Evolutionary conservation across 2,888 invertebrate species (phyloP).

Genomic region (Epinotia demarniana): DNA sequence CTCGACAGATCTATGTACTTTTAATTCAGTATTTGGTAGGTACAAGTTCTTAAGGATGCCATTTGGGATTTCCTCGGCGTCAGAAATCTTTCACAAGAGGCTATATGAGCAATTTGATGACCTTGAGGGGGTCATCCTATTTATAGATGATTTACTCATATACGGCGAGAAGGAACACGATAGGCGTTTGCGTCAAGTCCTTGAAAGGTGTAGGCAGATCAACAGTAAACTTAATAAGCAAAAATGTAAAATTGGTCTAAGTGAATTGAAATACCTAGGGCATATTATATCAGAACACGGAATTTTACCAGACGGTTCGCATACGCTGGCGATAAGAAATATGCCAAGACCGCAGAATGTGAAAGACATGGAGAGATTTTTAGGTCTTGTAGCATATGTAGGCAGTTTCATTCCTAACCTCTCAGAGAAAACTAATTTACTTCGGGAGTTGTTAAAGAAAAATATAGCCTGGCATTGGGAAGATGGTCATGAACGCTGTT

Average conservation of each 20-base stretch:
- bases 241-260: conserved; percentile 11
- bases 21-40: conserved; percentile 8
- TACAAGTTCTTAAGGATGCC: conserved; percentile 16
- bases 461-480: conserved; percentile 49
- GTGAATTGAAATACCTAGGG: conserved; percentile 13
- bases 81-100: neutral
- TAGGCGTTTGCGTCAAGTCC: neutral
- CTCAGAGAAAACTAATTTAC: conserved; percentile 46
- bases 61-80: conserved; percentile 10
- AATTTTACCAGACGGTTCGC: conserved; percentile 46
- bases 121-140: neutral
- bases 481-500: conserved; percentile 40
- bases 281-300: conserved; percentile 2
- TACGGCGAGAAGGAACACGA: neutral
- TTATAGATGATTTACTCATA: conserved; percentile 8
- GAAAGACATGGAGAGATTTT: conserved; percentile 37
- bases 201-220: conserved; percentile 9
- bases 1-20: conserved; percentile 4
- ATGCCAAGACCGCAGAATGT: conserved; percentile 48
- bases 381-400: conserved; percentile 49
- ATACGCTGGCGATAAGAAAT: conserved; percentile 46
- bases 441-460: conserved; percentile 49
- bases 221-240: conserved; percentile 9
- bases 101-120: too few relatives aligned
- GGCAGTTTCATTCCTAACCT: conserved; percentile 49